phyloP scores from a whole-genome alignment of 2,888 invertebrate genomes.

The Entomobrya multifasciata region DNA sequence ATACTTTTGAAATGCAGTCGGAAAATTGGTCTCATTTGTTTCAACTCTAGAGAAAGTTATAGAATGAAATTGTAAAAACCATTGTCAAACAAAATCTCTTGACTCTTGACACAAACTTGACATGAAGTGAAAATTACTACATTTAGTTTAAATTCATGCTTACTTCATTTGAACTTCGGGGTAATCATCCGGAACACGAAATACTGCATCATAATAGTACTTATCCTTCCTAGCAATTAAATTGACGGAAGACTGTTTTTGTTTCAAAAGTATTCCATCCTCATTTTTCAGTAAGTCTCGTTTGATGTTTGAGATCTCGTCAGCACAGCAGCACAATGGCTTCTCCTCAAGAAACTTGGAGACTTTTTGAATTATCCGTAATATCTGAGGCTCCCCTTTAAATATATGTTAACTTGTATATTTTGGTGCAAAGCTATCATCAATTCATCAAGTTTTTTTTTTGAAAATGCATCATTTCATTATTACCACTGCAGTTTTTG shows the following conservation, averaged over 20 bases:
- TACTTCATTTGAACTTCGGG: slow-evolving; percentile 81
- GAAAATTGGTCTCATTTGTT: slow-evolving; percentile 86
- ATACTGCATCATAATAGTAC: slow-evolving; percentile 85
- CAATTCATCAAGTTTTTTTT: neutral
- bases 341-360: slow-evolving; percentile 86
- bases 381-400: slow-evolving; percentile 81
- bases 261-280: slow-evolving; percentile 86
- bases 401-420: neutral
- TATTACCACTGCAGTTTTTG: slow-evolving; percentile 80
- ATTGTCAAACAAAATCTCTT: too few relatives aligned
- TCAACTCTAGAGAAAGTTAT: slow-evolving; percentile 83
- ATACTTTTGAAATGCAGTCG: slow-evolving; percentile 84
- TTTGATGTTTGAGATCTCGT: slow-evolving; percentile 86
- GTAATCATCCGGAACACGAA: slow-evolving; percentile 86
- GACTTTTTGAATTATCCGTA: slow-evolving; percentile 85
- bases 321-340: slow-evolving; percentile 87
- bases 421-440: neutral
- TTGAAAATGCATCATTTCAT: neutral
- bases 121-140: too few relatives aligned
- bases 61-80: too few relatives aligned
- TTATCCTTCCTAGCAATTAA: slow-evolving; percentile 84
- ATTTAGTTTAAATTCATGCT: too few relatives aligned
- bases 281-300: slow-evolving; percentile 81
- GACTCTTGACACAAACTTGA: too few relatives aligned
- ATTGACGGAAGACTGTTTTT: slow-evolving; percentile 85